Conservation (phyloP, 2,888 invertebrate genomes). For the Schizaphis graminum region DNA sequence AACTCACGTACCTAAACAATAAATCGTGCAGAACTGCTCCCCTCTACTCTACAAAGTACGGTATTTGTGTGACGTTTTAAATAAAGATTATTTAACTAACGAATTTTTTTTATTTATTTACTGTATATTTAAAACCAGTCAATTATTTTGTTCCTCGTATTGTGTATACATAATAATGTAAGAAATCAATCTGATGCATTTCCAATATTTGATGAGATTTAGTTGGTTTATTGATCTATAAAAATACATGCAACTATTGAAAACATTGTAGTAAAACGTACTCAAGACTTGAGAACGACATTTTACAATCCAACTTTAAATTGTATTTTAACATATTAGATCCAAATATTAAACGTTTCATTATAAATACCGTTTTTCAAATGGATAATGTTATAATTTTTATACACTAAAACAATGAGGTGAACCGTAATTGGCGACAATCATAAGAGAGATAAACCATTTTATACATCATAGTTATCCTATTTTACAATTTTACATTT, state of each 20-base stretch:
- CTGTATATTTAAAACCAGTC: background rate
- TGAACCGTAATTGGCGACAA: background rate
- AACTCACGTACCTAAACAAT: slow-evolving; percentile 1
- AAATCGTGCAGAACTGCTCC: background rate
- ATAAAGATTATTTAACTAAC: background rate
- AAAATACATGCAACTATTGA: background rate
- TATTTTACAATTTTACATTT: background rate
- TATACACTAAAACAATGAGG: background rate
- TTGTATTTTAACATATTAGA: background rate
- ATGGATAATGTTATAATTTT: background rate
- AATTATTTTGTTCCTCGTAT: background rate
- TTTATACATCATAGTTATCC: background rate
- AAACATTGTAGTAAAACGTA: background rate
- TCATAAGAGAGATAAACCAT: background rate
- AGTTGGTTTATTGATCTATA: background rate
- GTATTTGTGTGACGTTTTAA: background rate
- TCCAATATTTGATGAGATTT: background rate
- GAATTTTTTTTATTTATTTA: background rate
- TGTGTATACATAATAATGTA: background rate
- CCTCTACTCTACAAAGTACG: background rate
- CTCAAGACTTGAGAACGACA: background rate
- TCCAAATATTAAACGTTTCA: background rate
- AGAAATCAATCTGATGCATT: background rate
- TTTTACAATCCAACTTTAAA: background rate
- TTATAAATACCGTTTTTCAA: background rate